Evolutionary conservation across 2,113 vertebrate genomes (phyloP).

Genomic region (Callopanchax toddi): DNA sequence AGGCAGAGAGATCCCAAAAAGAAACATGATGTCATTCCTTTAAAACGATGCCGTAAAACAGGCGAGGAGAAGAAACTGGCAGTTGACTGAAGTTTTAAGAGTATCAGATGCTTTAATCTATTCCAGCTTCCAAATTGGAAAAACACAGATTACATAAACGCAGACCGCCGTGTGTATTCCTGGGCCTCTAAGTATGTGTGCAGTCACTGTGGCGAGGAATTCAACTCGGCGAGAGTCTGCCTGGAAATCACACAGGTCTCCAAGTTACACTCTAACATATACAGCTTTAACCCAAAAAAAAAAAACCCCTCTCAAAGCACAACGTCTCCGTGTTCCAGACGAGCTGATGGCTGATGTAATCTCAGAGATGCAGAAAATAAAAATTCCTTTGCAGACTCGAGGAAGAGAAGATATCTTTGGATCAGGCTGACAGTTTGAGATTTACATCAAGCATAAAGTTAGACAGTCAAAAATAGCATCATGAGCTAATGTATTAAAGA

Average conservation of each 20-base stretch:
- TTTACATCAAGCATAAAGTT: too few species aligned
- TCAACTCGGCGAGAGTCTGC: slow-evolving; percentile 21
- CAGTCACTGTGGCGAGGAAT: slow-evolving; percentile 35
- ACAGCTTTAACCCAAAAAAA: not conserved
- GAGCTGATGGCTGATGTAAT: slow-evolving; percentile 25
- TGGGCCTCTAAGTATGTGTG: slow-evolving; percentile 59
- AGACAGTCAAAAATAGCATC: too few species aligned
- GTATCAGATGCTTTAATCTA: slow-evolving; percentile 59
- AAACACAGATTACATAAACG: slow-evolving; percentile 69
- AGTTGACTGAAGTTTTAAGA: slow-evolving; percentile 23
- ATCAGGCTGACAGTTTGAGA: not conserved
- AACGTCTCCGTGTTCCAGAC: not conserved
- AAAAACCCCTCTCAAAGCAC: not conserved
- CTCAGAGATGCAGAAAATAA: slow-evolving; percentile 4
- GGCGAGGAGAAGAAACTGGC: slow-evolving; percentile 41
- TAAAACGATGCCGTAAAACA: slow-evolving; percentile 53
- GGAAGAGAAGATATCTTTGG: slow-evolving; percentile 22
- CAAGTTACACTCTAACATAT: slow-evolving; percentile 22
- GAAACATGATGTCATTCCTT: slow-evolving; percentile 65
- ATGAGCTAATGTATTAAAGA: too few species aligned
- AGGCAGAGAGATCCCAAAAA: slow-evolving; percentile 44
- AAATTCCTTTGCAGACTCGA: slow-evolving; percentile 12
- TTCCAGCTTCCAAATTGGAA: slow-evolving; percentile 52
- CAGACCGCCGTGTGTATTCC: slow-evolving; percentile 54
- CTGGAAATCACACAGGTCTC: slow-evolving; percentile 58